These are phyloP conservation scores for Cheilinus undulatus DNA, from an alignment of 2,113 vertebrate genomes.

Conservation along the genomic window DNA sequence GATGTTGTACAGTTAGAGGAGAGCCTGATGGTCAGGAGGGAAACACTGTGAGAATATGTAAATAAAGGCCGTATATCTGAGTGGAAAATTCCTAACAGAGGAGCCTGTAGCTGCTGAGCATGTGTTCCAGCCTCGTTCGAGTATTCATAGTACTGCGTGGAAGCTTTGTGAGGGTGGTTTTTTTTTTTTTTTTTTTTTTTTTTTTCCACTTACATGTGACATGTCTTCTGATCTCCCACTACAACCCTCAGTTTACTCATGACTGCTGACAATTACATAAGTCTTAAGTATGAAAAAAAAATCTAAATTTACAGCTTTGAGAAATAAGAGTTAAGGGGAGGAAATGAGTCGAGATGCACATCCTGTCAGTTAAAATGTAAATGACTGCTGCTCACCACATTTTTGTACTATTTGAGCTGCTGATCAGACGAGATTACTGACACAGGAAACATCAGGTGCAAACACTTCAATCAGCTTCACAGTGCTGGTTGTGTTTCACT, in stretches of 20 bases:
- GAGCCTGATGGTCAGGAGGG: conserved; percentile 27
- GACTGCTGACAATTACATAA: not conserved
- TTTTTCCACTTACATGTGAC: conserved; percentile 10
- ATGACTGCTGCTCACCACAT: conserved; percentile 55
- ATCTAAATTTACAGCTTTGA: not conserved
- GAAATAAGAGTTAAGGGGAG: conserved; percentile 11
- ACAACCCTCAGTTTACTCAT: not conserved
- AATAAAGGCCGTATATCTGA: conserved; percentile 44
- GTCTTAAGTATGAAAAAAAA: not conserved
- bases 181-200: not conserved
- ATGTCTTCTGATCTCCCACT: conserved; percentile 9
- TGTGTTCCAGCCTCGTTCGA: conserved; percentile 47
- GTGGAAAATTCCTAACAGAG: conserved; percentile 63
- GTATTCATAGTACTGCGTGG: conserved; percentile 47
- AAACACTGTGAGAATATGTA: conserved; percentile 41
- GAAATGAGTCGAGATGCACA: conserved; percentile 18
- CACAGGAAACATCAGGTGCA: conserved; percentile 45
- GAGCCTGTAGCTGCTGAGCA: conserved; percentile 23
- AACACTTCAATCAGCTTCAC: not conserved
- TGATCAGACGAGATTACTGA: conserved; percentile 33
- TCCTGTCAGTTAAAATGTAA: conserved; percentile 66
- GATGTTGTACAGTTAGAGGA: conserved; percentile 36
- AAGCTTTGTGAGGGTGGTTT: not conserved
- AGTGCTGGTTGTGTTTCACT: not conserved
- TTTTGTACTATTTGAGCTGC: conserved; percentile 42